Base-by-base conservation (phyloP, 2,113 vertebrate species). In the Protomyctophum bolini region DNA sequence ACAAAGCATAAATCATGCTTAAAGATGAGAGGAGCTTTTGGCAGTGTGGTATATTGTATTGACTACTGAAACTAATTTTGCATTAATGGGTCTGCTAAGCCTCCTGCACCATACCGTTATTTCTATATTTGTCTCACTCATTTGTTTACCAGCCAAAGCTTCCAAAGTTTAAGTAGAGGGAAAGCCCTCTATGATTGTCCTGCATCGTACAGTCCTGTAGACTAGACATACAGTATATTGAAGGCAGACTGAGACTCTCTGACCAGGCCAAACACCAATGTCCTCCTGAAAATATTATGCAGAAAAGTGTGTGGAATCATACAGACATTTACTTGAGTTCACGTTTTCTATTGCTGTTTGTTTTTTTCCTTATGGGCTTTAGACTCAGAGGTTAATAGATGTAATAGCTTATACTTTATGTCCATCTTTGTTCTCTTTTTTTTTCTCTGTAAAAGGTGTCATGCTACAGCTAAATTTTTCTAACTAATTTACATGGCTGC, bases 271-370 rank as follows among this genome's bases (percentile, higher is more conserved):
- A 82, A 76, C 80, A 72, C 73, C 60, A 63, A 82, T 75, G 75
- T 73, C 82, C 81, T 78, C 82, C 84, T 86, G 66, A 78, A 84
- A 79, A 75, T 67, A 83, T 41, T 88, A 86, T 88, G 86, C 87
- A 87, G 82, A 82, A 71, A 75, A 69, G 74, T 75, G 74, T 87
- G 86, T 89, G 68, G 54, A 86, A 80, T 90, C 78, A 57, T 70
- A 62, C 82, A 86, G 69, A 81, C 77, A 83, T 82, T 82, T 89
- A 91, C 90, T 92, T 92, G 89, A 91, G 83, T 90, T 90, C 55
- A 55, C 73, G 70, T 70, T 81, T 84, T 82, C 71, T 88, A 70
- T 89, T 29, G 50, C 64, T 88, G 58, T 79, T 86, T 83, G 58
- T 86, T 67, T 84, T 67, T 49, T 79, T 67, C 57, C 62, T 81